phyloP scores from a whole-genome alignment of 2,113 vertebrate genomes.

The Tachuris rubrigastra region DNA sequence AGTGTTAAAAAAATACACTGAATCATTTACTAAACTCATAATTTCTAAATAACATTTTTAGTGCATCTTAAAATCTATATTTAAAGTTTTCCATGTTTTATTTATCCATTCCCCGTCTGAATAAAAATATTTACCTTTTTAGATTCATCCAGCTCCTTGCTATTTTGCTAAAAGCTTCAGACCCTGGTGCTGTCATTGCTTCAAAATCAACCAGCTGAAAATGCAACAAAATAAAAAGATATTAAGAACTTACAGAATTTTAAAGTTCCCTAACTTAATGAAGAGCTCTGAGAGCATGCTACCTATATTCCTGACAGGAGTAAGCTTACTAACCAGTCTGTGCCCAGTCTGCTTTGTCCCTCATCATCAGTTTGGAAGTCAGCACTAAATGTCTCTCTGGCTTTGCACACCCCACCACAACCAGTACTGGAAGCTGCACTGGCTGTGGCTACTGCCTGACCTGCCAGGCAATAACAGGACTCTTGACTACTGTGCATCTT shows the following conservation, averaged over 20 bases:
- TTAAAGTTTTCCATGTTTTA: background rate
- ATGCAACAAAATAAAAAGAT: background rate
- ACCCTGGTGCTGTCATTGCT: conserved; percentile 92
- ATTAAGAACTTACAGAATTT: background rate
- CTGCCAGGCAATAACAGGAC: background rate
- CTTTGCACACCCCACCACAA: background rate
- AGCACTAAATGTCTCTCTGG: background rate
- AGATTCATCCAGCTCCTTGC: conserved; percentile 95
- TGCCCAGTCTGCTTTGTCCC: background rate
- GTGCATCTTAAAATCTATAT: background rate
- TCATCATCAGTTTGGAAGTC: background rate
- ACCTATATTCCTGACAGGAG: background rate
- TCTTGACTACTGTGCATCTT: background rate
- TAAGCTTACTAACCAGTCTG: background rate
- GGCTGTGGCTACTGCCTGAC: background rate
- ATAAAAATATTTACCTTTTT: conserved; percentile 80
- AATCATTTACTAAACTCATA: background rate
- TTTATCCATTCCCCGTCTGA: background rate
- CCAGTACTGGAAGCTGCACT: background rate
- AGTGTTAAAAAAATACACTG: background rate
- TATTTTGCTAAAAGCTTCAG: conserved; percentile 91
- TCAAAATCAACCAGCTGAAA: conserved; percentile 96
- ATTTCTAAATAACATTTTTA: background rate
- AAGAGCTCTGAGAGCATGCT: background rate
- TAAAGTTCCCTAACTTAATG: background rate